Evolutionary conservation across 2,113 vertebrate genomes (phyloP).

Genomic region (Cyanoramphus novaezelandiae): DNA sequence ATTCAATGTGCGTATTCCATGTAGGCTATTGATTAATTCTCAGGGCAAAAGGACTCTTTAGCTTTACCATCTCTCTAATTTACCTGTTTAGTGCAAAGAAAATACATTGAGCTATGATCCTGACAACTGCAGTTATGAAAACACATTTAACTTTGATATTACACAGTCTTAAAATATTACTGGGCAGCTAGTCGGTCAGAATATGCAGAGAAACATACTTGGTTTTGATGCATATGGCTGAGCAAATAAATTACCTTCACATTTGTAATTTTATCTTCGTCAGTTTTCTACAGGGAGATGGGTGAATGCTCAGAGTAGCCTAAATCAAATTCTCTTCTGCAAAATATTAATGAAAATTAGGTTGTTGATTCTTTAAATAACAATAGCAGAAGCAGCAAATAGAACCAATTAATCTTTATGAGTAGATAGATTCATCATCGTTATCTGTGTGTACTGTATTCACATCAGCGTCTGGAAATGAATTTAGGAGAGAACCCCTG

Average conservation of each 20-base stretch:
- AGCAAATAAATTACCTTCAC: conserved; percentile 1
- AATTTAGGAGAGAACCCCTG: not conserved
- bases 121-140: conserved; percentile 3
- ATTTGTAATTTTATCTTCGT: not conserved
- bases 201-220: not conserved
- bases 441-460: not conserved
- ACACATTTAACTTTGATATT: conserved; percentile 13
- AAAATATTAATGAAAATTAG: conserved; percentile 44
- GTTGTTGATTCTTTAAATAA: conserved; percentile 61
- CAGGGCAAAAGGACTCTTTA: not conserved
- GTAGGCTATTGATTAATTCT: not conserved
- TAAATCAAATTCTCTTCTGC: conserved; percentile 4
- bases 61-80: not conserved
- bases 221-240: not conserved
- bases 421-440: conserved; percentile 29
- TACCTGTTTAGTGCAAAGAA: not conserved
- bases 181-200: not conserved
- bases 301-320: not conserved
- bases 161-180: conserved; percentile 2
- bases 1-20: not conserved
- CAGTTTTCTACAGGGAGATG: conserved; percentile 3
- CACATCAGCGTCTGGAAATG: not conserved
- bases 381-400: conserved; percentile 35
- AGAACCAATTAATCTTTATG: conserved; percentile 46
- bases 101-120: not conserved